These are phyloP conservation scores for Fundulus diaphanus DNA, from an alignment of 2,797 vertebrate genomes.

Conservation along the genomic window DNA sequence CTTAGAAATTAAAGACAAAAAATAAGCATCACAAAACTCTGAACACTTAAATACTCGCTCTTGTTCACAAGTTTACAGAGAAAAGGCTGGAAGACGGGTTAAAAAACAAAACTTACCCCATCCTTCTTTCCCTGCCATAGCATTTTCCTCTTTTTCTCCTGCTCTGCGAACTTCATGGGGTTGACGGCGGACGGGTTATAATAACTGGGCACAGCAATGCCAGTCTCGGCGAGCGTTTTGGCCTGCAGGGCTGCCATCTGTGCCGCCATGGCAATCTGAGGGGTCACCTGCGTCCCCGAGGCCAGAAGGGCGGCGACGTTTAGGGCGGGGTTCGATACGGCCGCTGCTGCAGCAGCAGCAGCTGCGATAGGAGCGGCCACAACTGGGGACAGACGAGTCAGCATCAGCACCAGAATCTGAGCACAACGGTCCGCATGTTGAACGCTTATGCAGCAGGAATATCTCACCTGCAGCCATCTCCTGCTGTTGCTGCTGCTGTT, in stretches of 20 bases:
- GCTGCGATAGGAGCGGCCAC: constrained; percentile 76
- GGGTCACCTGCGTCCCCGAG: constrained; percentile 96
- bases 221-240: constrained; percentile 95
- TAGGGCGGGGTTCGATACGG: constrained; percentile 86
- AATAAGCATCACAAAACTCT: neutral
- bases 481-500: constrained; percentile 91
- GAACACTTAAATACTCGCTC: neutral
- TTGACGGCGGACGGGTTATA: constrained; percentile 98
- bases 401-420: neutral
- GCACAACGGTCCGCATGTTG: neutral
- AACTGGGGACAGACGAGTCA: constrained; percentile 28
- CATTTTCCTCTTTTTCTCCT: constrained; percentile 97
- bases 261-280: constrained; percentile 98
- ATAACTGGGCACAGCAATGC: constrained; percentile 97
- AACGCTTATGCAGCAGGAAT: neutral
- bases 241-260: constrained; percentile 99
- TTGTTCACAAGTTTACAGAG: neutral
- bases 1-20: constrained; percentile 67
- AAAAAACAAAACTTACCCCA: constrained; percentile 82
- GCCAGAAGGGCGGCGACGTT: constrained; percentile 97
- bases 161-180: constrained; percentile 97
- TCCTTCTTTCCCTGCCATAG: constrained; percentile 99
- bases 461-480: constrained; percentile 89
- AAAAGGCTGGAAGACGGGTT: neutral
- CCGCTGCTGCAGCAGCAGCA: constrained; percentile 80